Evolutionary conservation across 2,797 vertebrate genomes (phyloP).

Genomic region (Tapera naevia): DNA sequence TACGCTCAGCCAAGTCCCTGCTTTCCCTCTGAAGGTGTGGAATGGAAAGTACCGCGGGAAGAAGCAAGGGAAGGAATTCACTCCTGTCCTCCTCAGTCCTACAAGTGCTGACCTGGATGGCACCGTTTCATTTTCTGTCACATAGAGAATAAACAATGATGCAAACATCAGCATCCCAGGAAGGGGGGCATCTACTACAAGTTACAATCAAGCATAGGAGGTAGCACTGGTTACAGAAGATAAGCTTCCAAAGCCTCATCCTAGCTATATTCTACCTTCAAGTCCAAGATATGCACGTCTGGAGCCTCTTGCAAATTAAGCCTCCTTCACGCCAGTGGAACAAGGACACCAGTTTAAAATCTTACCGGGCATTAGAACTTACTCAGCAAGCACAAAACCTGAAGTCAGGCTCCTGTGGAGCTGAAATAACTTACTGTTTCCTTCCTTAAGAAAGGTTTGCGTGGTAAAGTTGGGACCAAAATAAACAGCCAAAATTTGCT

Average conservation of each 20-base stretch:
- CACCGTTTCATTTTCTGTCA: background rate
- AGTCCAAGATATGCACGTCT: background rate
- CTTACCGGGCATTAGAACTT: background rate
- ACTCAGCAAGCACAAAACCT: background rate
- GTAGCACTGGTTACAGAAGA: background rate
- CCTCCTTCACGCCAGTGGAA: background rate
- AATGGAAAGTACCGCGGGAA: background rate
- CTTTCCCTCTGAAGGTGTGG: background rate
- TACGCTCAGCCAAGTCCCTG: background rate
- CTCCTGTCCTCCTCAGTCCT: background rate
- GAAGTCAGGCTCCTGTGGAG: background rate
- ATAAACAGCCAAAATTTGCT: background rate
- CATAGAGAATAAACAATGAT: background rate
- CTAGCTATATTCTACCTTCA: background rate
- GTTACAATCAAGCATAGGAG: background rate
- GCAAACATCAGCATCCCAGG: background rate
- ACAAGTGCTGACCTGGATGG: rapidly evolving
- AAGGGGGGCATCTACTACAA: background rate
- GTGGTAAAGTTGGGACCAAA: background rate
- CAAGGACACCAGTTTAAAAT: background rate
- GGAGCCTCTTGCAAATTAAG: slow-evolving; percentile 24
- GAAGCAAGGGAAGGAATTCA: background rate
- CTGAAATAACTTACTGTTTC: background rate
- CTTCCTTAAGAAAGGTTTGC: background rate
- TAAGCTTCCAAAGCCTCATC: slow-evolving; percentile 3